These are phyloP conservation scores for Drosophila rellima DNA, from an alignment of 2,888 invertebrate genomes.

Conservation along the genomic window DNA sequence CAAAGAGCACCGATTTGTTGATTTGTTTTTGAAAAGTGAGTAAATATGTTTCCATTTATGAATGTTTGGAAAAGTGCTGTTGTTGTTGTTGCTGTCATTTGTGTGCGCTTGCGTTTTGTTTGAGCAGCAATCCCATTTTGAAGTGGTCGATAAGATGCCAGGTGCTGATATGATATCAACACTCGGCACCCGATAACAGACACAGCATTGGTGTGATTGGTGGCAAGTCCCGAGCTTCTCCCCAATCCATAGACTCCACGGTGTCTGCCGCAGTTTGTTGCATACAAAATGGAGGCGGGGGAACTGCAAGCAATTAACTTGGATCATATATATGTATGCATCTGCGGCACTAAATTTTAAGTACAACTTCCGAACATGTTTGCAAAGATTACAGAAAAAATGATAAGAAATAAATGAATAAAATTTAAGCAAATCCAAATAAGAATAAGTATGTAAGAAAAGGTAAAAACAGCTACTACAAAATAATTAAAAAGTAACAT, in stretches of 20 bases:
- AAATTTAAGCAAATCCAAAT: background rate
- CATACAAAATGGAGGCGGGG: slow-evolving; percentile 25
- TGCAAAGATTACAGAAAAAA: background rate
- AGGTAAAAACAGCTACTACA: no score
- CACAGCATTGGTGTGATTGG: slow-evolving; percentile 54
- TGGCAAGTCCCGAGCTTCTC: slow-evolving; percentile 11
- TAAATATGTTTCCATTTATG: slow-evolving; percentile 83
- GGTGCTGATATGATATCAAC: slow-evolving; percentile 74
- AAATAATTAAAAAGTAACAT: no score
- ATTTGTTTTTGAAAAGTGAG: slow-evolving; percentile 82
- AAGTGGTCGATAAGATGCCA: slow-evolving; percentile 81
- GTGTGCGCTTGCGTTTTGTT: slow-evolving; percentile 73
- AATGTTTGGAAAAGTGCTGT: slow-evolving; percentile 75
- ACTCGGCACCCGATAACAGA: slow-evolving; percentile 55
- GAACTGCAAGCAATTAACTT: slow-evolving; percentile 46
- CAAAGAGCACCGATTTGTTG: slow-evolving; percentile 82
- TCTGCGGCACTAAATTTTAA: no score
- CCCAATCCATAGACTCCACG: slow-evolving; percentile 48
- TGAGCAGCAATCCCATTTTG: slow-evolving; percentile 80
- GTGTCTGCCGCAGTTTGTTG: slow-evolving; percentile 45
- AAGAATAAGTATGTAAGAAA: no score
- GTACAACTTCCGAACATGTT: background rate
- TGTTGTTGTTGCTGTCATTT: slow-evolving; percentile 19
- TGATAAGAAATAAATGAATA: background rate
- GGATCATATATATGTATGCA: no score